phyloP scores from a whole-genome alignment of 2,797 vertebrate genomes.

The Spinus olivaceus region DNA sequence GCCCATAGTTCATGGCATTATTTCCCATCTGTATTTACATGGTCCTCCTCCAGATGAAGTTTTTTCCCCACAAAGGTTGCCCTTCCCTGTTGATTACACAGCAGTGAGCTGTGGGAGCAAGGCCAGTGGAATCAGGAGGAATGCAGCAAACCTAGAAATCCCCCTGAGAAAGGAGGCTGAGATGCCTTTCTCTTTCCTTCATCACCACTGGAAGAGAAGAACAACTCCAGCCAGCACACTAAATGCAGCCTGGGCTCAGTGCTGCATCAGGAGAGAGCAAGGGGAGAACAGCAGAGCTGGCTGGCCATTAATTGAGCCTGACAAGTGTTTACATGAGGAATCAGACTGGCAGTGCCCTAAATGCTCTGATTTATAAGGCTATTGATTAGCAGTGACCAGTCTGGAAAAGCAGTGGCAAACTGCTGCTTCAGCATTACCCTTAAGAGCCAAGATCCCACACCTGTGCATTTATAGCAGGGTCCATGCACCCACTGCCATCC shows the following conservation, averaged over 20 bases:
- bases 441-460: not conserved
- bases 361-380: conserved; percentile 29
- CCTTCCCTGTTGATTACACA: not conserved
- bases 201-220: not conserved
- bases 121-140: not conserved
- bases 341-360: not conserved
- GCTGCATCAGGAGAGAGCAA: not conserved
- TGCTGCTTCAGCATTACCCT: conserved; percentile 1
- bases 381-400: conserved; percentile 18
- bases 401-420: not conserved
- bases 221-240: not conserved
- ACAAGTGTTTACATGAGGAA: not conserved
- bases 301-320: not conserved
- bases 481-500: not conserved
- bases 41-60: not conserved
- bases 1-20: not conserved
- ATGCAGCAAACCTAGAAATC: not conserved
- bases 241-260: not conserved
- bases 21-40: not conserved
- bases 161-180: not conserved
- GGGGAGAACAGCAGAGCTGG: not conserved
- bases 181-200: not conserved
- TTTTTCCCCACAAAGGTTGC: not conserved
- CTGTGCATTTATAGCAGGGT: not conserved
- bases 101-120: not conserved